These are phyloP conservation scores for Cotesia typhae DNA, from an alignment of 1,140 invertebrate species.

Conservation along the genomic window DNA sequence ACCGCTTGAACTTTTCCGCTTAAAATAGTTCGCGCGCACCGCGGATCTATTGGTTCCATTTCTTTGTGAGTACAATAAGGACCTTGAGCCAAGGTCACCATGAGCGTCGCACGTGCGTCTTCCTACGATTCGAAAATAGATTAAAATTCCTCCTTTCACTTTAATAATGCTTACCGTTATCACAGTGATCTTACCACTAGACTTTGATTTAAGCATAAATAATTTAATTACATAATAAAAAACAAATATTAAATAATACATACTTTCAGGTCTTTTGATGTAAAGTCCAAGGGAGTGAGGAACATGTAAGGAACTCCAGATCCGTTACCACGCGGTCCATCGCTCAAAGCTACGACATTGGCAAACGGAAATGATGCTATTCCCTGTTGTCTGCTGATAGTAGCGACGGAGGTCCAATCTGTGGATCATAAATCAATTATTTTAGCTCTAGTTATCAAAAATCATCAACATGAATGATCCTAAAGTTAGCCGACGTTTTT, in stretches of 20 bases:
- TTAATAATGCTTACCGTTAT: not conserved
- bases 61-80: conserved; percentile 71
- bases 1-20: conserved; percentile 76
- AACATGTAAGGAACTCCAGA: conserved; percentile 82
- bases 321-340: conserved; percentile 74
- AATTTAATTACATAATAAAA: not conserved
- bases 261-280: conserved; percentile 76
- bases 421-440: conserved; percentile 41
- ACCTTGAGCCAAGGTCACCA: conserved; percentile 75
- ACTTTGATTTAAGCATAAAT: not conserved
- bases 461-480: not conserved
- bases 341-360: conserved; percentile 78
- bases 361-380: conserved; percentile 77
- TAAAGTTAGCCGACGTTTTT: too few species aligned
- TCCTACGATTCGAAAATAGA: conserved; percentile 60
- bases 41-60: conserved; percentile 82
- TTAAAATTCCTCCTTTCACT: conserved; percentile 2
- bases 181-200: not conserved
- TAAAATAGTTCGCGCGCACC: conserved; percentile 79
- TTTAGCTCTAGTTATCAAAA: conserved; percentile 1
- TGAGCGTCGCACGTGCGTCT: conserved; percentile 73
- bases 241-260: conserved; percentile 40
- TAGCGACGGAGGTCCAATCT: conserved; percentile 80
- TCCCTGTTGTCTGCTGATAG: conserved; percentile 71
- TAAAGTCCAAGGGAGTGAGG: conserved; percentile 79